Evolutionary conservation across 2,888 invertebrate genomes (phyloP), one percentile per base, ranked within the genome.

Genomic region (Amphipyra tragopoginis): DNA sequence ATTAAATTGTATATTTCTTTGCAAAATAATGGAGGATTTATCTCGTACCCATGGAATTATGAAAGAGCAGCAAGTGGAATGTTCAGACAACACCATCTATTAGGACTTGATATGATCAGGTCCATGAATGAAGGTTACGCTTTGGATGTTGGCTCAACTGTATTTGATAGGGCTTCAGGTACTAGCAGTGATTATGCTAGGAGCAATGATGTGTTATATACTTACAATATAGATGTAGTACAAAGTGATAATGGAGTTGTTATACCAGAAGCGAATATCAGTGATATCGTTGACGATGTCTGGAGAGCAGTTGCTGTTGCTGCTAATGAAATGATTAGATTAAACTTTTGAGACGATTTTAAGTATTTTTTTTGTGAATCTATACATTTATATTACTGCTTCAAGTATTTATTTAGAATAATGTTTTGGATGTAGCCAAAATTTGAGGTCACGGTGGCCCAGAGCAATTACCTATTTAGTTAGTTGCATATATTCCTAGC

Each of bases 21-120:
- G 39, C 98, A 98, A 86, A 96, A 97, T n/a, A 97, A 96, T 79
- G 97, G 97, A 52, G 95, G 95, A 29, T 96, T 95, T 66, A 79
- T 97, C 7, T 89, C 97, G 0, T 96, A 96, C 79, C 97, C 97
- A 1, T 97, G 96, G 96, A 96, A 96, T 42, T 97, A 94, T 68
- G 96, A 96, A 45, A 86, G 83, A 38, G 89, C 93, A 26, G 91
- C 93, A 0, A 90, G 88, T 65, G 93, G 92, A 0, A 83, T 92
- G 80, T 92, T 92, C 47, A 78, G 83, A 33, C 86, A 89, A 5
- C 88, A 93, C 34, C 85, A 88, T 59, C 67, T 88, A 1, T 76
- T 92, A 10, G 92, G 86, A 4, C 52, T 87, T 15, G 81, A 88
- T n/a, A 90, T 93, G 84, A 59, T 86, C 4, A 65, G 62, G 4